Conservation (phyloP, 1,140 invertebrate species). For the Cepaea nemoralis region DNA sequence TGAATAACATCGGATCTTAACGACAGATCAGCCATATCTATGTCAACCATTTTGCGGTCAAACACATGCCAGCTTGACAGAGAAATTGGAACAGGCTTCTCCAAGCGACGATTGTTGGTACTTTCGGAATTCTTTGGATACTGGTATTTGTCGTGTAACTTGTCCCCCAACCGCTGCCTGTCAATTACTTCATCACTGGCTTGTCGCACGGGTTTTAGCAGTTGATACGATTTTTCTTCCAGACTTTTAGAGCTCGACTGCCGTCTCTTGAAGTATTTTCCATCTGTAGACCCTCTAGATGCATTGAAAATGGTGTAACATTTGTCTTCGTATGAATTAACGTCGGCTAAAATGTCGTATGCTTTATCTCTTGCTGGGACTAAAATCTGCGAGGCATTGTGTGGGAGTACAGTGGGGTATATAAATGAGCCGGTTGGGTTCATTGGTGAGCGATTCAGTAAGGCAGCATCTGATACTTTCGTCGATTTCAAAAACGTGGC, state of each 20-base stretch:
- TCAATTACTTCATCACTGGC: conserved; percentile 41
- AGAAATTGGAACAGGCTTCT: conserved; percentile 38
- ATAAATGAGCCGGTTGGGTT: conserved; percentile 54
- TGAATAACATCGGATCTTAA: conserved; percentile 37
- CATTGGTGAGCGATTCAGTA: conserved; percentile 46
- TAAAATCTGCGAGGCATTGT: conserved; percentile 38
- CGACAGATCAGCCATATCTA: conserved; percentile 41
- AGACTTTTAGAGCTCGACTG: conserved; percentile 22
- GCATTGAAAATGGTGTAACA: conserved; percentile 47
- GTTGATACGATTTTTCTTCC: conserved; percentile 3
- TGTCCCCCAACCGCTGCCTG: conserved; percentile 31
- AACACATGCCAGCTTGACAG: conserved; percentile 26
- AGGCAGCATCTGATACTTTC: conserved; percentile 42
- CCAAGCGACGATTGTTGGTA: neutral
- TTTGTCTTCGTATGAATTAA: conserved; percentile 56
- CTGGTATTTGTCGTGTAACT: neutral
- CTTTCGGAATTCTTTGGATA: neutral
- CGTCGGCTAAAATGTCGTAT: conserved; percentile 51
- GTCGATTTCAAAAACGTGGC: conserved; percentile 54
- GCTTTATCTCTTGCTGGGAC: conserved; percentile 51
- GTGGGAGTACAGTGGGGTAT: conserved; percentile 57
- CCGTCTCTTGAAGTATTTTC: conserved; percentile 35
- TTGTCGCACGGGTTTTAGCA: neutral
- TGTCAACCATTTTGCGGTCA: conserved; percentile 40
- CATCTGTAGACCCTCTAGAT: conserved; percentile 47